phyloP scores from a whole-genome alignment of 2,888 invertebrate genomes.

The Nomada ferruginata region DNA sequence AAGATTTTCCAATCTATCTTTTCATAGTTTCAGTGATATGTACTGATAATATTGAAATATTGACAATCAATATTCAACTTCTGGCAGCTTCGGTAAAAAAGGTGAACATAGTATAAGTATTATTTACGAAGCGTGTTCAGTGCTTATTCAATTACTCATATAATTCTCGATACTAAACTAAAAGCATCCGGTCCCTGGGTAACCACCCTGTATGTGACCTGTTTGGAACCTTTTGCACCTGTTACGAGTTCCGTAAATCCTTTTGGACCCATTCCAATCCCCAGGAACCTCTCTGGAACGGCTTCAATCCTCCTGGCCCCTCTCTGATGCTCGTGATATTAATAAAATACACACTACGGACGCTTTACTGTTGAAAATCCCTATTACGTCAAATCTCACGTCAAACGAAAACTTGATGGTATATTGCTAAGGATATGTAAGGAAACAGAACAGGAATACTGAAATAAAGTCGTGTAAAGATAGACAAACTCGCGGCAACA shows the following conservation, averaged over 20 bases:
- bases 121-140: not conserved
- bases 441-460: not conserved
- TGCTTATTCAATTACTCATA: constrained; percentile 16
- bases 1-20: too few relatives aligned
- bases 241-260: constrained; percentile 36
- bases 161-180: constrained; percentile 2
- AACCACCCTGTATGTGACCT: not conserved
- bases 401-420: constrained; percentile 10
- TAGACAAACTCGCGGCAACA: not conserved
- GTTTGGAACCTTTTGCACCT: constrained; percentile 50
- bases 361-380: constrained; percentile 12
- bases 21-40: too few relatives aligned
- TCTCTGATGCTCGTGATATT: constrained; percentile 34
- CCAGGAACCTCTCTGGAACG: constrained; percentile 16
- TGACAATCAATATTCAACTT: too few relatives aligned
- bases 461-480: constrained; percentile 10
- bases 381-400: not conserved
- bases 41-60: too few relatives aligned
- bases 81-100: too few relatives aligned
- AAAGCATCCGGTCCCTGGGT: not conserved
- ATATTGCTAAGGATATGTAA: not conserved
- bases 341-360: constrained; percentile 38
- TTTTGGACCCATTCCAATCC: constrained; percentile 44
- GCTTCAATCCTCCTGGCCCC: constrained; percentile 29
- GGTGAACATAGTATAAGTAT: too few relatives aligned